Evolutionary conservation across 2,113 vertebrate genomes (phyloP).

Genomic region (Prunella himalayana): DNA sequence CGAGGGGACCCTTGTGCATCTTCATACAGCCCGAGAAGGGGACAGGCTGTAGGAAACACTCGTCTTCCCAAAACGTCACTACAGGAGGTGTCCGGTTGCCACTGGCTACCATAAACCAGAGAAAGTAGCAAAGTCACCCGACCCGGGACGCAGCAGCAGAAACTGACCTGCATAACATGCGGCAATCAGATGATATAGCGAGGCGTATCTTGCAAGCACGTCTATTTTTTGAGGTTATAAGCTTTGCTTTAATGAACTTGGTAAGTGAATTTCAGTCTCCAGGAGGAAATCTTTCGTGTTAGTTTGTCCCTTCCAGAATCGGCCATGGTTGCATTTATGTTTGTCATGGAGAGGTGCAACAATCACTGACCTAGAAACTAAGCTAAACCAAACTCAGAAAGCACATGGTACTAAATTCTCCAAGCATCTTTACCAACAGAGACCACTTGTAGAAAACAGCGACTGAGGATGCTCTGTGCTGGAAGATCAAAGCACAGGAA

Average conservation of each 20-base stretch:
- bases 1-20: rapidly evolving
- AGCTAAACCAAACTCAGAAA: background rate
- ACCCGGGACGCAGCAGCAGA: background rate
- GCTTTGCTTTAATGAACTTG: background rate
- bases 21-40: too few species aligned
- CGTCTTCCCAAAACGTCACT: background rate
- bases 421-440: background rate
- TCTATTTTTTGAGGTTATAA: background rate
- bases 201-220: background rate
- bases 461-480: background rate
- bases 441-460: background rate
- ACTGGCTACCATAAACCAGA: rapidly evolving
- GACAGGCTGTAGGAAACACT: rapidly evolving
- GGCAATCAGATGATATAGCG: background rate
- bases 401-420: background rate
- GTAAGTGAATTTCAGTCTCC: background rate
- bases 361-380: too few species aligned
- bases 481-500: background rate
- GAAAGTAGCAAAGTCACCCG: background rate
- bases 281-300: background rate
- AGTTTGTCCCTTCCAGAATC: background rate
- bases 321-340: rapidly evolving
- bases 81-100: too few species aligned
- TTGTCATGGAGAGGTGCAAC: rapidly evolving
- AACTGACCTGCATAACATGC: background rate